Evolutionary conservation across 2,888 invertebrate species (phyloP).

Genomic region (Polydrusus tereticollis): DNA sequence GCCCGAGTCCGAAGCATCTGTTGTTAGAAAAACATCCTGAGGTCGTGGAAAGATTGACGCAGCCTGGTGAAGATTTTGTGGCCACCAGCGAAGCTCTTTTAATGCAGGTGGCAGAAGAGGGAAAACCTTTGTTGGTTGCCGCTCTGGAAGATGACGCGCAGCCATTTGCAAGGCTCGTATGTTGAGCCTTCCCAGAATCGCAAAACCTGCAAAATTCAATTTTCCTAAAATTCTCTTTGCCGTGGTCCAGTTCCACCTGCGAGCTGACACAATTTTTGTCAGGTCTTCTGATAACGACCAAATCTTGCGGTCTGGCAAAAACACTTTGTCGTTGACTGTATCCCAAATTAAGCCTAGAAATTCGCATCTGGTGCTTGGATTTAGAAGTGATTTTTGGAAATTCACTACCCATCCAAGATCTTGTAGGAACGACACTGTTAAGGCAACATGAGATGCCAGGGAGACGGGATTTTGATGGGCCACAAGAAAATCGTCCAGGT

Average conservation of each 20-base stretch:
- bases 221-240: conserved; percentile 6
- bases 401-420: conserved; percentile 37
- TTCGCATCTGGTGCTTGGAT: conserved; percentile 10
- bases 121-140: neutral
- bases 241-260: neutral
- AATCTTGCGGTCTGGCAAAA: conserved; percentile 25
- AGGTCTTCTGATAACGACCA: conserved; percentile 22
- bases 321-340: conserved; percentile 17
- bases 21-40: conserved; percentile 45
- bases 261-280: neutral
- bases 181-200: conserved; percentile 11
- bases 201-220: conserved; percentile 13
- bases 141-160: neutral
- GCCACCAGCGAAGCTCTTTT: conserved; percentile 43
- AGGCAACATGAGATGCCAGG: neutral
- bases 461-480: conserved; percentile 20
- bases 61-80: conserved; percentile 20
- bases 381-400: conserved; percentile 29
- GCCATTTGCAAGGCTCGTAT: neutral
- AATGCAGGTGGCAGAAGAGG: conserved; percentile 6
- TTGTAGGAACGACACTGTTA: conserved; percentile 17
- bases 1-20: conserved; percentile 48
- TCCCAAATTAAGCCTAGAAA: conserved; percentile 41
- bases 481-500: conserved; percentile 52
- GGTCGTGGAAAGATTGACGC: conserved; percentile 37